phyloP scores from a whole-genome alignment of 2,113 vertebrate species.

The Chauna torquata region DNA sequence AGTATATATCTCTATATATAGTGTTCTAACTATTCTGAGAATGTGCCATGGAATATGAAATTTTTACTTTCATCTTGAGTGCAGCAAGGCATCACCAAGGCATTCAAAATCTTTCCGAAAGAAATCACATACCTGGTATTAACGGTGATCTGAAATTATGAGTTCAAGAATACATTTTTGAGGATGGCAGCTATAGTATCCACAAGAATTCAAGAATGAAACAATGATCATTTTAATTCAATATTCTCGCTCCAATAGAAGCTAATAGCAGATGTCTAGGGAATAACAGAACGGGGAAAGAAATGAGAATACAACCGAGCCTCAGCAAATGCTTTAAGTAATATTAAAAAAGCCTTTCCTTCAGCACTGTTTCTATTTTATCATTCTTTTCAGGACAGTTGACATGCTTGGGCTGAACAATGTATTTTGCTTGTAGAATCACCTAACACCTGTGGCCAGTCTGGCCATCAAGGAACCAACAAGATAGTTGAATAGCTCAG shows the following conservation, averaged over 20 bases:
- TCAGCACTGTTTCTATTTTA: background rate
- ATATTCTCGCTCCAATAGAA: background rate
- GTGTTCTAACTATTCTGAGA: background rate
- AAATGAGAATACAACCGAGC: background rate
- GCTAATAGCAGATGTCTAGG: background rate
- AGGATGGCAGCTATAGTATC: background rate
- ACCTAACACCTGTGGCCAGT: background rate
- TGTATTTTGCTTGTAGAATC: background rate
- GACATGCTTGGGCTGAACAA: background rate
- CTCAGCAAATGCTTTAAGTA: background rate
- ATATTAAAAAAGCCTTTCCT: background rate
- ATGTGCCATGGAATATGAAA: background rate
- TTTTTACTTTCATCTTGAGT: background rate
- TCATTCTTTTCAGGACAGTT: background rate
- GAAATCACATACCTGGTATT: rapidly evolving
- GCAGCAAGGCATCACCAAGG: background rate
- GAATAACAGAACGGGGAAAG: background rate
- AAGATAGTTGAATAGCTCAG: background rate
- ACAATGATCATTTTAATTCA: background rate
- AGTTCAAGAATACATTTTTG: background rate
- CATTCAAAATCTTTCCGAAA: background rate
- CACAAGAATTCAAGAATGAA: background rate
- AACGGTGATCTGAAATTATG: background rate
- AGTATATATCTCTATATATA: background rate
- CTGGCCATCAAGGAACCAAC: background rate